Evolutionary conservation across 2,888 invertebrate genomes (phyloP).

Genomic region (Conomelus anceps): DNA sequence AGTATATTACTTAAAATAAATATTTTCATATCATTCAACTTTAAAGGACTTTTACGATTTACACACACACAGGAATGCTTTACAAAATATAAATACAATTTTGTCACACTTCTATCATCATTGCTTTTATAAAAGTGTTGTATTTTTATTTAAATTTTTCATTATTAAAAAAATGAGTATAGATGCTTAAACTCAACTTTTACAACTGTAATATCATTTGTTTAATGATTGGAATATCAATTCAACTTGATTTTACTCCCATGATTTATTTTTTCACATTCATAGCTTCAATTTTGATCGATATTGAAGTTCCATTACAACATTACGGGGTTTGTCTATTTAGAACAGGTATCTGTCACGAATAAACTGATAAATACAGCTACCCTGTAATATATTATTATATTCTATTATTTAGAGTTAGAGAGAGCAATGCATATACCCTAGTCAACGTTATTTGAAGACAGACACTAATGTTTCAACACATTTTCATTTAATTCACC

Average conservation of each 20-base stretch:
- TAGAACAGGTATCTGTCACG: neutral
- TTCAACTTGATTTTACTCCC: neutral
- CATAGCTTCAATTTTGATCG: neutral
- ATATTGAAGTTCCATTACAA: neutral
- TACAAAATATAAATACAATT: neutral
- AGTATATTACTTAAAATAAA: neutral
- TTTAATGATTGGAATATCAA: constrained; percentile 6
- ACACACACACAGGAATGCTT: neutral
- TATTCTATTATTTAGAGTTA: neutral
- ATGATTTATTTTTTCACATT: neutral
- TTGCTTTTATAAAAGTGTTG: neutral
- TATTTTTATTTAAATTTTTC: neutral
- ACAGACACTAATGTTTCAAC: neutral
- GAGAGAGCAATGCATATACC: neutral
- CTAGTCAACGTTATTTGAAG: neutral
- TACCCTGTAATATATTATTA: neutral
- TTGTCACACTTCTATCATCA: neutral
- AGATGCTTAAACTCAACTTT: neutral
- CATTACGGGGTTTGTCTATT: neutral
- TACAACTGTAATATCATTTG: neutral
- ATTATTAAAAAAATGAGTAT: neutral
- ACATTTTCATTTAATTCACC: too few species aligned
- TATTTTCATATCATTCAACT: neutral
- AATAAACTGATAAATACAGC: neutral
- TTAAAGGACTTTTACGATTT: neutral